Evolutionary conservation across 2,797 vertebrate genomes (phyloP).

Genomic region (Sebastes diaconus): DNA sequence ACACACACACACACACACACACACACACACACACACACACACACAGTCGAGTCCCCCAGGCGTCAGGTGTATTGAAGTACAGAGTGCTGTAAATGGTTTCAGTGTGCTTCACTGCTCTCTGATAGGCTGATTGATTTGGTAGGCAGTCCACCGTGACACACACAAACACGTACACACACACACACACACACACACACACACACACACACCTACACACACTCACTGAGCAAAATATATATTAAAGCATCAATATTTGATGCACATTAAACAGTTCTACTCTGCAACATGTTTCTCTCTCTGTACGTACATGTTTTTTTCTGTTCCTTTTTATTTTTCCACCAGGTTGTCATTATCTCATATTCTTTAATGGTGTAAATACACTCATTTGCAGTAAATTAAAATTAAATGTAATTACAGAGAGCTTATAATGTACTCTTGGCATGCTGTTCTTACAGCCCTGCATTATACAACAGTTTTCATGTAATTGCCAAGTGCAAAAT

Average conservation of each 20-base stretch:
- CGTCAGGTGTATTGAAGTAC: slow-evolving; percentile 63
- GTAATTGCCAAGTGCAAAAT: background rate
- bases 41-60: slow-evolving; percentile 31
- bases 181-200: slow-evolving; percentile 29
- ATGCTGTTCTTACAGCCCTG: background rate
- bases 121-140: slow-evolving; percentile 71
- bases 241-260: slow-evolving; percentile 46
- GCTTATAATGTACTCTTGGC: background rate
- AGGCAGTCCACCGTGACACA: slow-evolving; percentile 44
- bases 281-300: background rate
- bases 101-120: slow-evolving; percentile 65
- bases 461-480: background rate
- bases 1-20: background rate
- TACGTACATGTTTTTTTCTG: background rate
- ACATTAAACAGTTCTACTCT: slow-evolving; percentile 26
- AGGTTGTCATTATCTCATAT: background rate
- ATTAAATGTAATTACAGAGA: background rate
- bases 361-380: background rate
- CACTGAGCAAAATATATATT: slow-evolving; percentile 36
- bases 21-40: slow-evolving; percentile 8
- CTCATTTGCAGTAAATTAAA: background rate
- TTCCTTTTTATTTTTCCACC: background rate
- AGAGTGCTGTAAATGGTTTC: slow-evolving; percentile 71
- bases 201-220: background rate
- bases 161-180: slow-evolving; percentile 2